These are phyloP conservation scores for Tolmerus cingulatus DNA, from an alignment of 2,888 invertebrate genomes.

Conservation along the genomic window DNA sequence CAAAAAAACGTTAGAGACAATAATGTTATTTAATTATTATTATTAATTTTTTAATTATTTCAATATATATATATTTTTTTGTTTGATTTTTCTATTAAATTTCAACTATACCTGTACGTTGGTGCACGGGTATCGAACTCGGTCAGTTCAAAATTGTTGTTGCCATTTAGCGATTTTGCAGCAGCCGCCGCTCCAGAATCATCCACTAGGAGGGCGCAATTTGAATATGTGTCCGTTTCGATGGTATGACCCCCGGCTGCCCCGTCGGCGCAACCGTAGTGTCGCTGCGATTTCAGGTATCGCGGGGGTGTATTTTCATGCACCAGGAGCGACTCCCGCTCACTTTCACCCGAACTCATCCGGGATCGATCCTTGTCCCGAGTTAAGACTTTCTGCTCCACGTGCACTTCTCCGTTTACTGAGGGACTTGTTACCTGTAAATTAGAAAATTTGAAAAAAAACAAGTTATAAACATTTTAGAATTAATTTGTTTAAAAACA, in stretches of 20 bases:
- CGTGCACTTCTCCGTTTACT: constrained; percentile 52
- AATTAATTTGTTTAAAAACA: no score
- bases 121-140: constrained; percentile 67
- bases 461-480: background rate
- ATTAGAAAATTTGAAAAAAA: background rate
- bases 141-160: constrained; percentile 82
- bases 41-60: constrained; percentile 3
- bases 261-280: constrained; percentile 49
- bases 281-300: constrained; percentile 50
- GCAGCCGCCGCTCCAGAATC: constrained; percentile 60
- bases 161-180: constrained; percentile 74
- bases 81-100: background rate
- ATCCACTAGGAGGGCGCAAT: constrained; percentile 66
- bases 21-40: constrained; percentile 16
- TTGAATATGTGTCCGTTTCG: constrained; percentile 69
- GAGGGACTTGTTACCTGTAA: constrained; percentile 50
- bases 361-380: constrained; percentile 51
- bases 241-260: constrained; percentile 51
- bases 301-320: constrained; percentile 50
- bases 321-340: constrained; percentile 51
- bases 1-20: constrained; percentile 40
- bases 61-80: background rate
- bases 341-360: constrained; percentile 52
- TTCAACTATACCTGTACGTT: constrained; percentile 51
- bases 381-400: constrained; percentile 52